phyloP scores from a whole-genome alignment of 2,113 vertebrate genomes.

The Oreochromis niloticus region DNA sequence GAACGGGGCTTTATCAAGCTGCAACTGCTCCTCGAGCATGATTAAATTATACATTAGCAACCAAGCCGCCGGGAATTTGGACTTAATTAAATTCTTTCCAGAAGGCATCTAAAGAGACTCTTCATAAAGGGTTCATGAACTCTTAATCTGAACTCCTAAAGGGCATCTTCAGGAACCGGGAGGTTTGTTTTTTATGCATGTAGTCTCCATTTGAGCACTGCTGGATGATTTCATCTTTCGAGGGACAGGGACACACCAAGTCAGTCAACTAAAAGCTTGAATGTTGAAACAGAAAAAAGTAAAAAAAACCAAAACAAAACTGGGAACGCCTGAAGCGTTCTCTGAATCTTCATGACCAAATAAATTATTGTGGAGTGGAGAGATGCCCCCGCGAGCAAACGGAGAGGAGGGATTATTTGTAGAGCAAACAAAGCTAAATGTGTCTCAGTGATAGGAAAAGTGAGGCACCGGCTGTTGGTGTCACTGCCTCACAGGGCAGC shows the following conservation, averaged over 20 bases:
- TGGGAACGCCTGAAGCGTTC: background rate
- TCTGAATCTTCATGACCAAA: background rate
- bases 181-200: background rate
- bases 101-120: background rate
- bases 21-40: background rate
- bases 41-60: background rate
- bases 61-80: background rate
- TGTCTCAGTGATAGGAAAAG: background rate
- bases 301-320: fast-evolving
- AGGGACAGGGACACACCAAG: background rate
- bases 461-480: background rate
- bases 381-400: background rate
- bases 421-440: conserved; percentile 23
- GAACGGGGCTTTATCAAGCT: background rate
- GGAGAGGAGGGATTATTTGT: background rate
- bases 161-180: background rate
- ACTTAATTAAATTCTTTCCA: background rate
- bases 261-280: background rate
- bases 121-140: background rate
- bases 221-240: background rate
- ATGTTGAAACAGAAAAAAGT: background rate
- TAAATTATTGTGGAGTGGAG: background rate
- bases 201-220: background rate
- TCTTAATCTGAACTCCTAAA: background rate
- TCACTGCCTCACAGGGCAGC: background rate